Evolutionary conservation across 2,797 vertebrate species (phyloP).

Genomic region (Podargus strigoides): DNA sequence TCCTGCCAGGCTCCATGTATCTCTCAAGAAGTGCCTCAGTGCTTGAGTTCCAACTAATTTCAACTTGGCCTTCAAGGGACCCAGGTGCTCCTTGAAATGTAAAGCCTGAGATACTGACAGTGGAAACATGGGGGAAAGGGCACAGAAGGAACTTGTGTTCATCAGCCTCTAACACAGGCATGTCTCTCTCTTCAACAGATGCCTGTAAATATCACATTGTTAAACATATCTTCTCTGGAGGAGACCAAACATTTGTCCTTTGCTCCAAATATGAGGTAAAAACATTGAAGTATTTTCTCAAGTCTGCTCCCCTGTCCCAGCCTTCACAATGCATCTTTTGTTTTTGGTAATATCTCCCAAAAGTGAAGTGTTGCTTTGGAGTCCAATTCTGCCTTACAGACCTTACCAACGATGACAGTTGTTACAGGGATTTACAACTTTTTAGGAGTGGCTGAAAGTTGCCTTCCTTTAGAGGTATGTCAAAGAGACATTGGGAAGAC

Average conservation of each 20-base stretch:
- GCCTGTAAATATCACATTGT: conserved; percentile 80
- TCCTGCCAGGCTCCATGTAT: not conserved
- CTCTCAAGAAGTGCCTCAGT: not conserved
- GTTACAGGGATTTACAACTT: not conserved
- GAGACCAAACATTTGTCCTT: conserved; percentile 91
- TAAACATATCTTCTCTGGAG: conserved; percentile 91
- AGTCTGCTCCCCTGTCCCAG: not conserved
- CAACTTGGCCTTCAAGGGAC: not conserved
- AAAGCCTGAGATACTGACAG: not conserved
- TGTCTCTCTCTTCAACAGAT: conserved; percentile 59
- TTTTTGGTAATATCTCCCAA: not conserved
- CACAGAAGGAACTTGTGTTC: not conserved
- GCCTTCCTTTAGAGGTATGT: not conserved
- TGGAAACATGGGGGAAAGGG: not conserved
- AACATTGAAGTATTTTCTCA: not conserved
- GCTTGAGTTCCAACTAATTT: not conserved
- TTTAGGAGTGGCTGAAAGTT: not conserved
- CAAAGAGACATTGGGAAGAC: not conserved
- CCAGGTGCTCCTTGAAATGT: not conserved
- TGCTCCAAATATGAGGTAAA: conserved; percentile 86
- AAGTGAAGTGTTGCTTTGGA: not conserved
- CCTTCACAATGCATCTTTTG: not conserved
- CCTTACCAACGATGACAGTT: not conserved
- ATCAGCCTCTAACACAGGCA: not conserved
- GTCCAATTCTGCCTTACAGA: not conserved